Conservation (phyloP, 2,888 invertebrate species). For the Pseudococcus longispinus region DNA sequence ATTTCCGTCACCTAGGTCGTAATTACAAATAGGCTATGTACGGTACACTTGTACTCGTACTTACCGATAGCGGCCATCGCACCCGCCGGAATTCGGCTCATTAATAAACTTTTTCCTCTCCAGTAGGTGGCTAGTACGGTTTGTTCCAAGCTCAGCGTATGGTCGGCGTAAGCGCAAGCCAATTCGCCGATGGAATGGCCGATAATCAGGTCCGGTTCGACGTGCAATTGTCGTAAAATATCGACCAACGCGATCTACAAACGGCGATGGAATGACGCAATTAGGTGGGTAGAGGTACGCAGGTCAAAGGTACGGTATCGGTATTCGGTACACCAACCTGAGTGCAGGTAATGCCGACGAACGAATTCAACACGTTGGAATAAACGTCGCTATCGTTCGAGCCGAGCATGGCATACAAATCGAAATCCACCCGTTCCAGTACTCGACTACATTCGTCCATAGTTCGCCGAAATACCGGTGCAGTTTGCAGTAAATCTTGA, state of each 20-base stretch:
- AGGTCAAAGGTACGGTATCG: not conserved
- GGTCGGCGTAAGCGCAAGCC: slow-evolving; percentile 74
- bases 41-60: not conserved
- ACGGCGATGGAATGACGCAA: not conserved
- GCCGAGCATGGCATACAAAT: slow-evolving; percentile 56
- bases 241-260: slow-evolving; percentile 91
- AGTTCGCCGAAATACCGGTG: slow-evolving; percentile 70
- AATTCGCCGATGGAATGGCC: slow-evolving; percentile 81
- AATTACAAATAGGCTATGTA: slow-evolving; percentile 28
- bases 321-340: slow-evolving; percentile 64
- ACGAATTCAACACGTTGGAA: slow-evolving; percentile 57
- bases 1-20: not conserved
- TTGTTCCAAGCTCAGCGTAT: slow-evolving; percentile 92
- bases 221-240: slow-evolving; percentile 74
- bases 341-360: slow-evolving; percentile 73
- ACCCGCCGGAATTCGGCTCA: slow-evolving; percentile 75
- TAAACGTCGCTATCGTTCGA: slow-evolving; percentile 56
- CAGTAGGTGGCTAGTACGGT: slow-evolving; percentile 92
- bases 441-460: slow-evolving; percentile 68
- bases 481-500: slow-evolving; percentile 70
- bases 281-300: not conserved
- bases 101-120: slow-evolving; percentile 84
- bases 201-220: slow-evolving; percentile 91
- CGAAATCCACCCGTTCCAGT: slow-evolving; percentile 69
- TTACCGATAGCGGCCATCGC: slow-evolving; percentile 90